A percentile compares a stretch with the other conserved stretches of the same genome.
Conservation (phyloP, 1,140 invertebrate genomes). For the Hetaerina americana region DNA sequence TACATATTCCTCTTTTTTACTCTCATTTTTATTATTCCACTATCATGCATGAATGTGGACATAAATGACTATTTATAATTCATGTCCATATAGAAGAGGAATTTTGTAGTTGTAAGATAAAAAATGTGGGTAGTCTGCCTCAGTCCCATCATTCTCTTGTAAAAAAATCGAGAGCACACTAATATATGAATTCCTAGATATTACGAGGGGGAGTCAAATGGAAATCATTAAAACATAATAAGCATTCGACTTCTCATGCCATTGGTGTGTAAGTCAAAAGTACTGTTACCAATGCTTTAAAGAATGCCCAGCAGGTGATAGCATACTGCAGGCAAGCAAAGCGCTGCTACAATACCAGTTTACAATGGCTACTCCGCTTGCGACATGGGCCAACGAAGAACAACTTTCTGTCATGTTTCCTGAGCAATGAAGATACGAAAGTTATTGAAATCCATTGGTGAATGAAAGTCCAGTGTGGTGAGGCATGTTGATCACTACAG, state of each 20-base stretch:
- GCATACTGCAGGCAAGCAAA: too few relatives aligned
- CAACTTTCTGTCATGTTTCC: conserved; percentile 7
- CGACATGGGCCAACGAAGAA: conserved; percentile 7
- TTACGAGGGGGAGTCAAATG: not conserved
- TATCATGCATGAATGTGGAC: too few relatives aligned
- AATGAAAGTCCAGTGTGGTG: conserved; percentile 9
- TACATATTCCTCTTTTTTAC: conserved; percentile 3
- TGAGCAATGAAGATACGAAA: conserved; percentile 7
- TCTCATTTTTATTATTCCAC: too few relatives aligned
- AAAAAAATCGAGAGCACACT: too few relatives aligned
- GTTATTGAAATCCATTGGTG: conserved; percentile 7
- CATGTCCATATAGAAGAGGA: too few relatives aligned
- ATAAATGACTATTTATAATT: too few relatives aligned
- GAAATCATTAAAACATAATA: not conserved
- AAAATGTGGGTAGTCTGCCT: too few relatives aligned
- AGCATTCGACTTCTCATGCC: not conserved
- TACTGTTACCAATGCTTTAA: not conserved
- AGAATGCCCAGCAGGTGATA: not conserved
- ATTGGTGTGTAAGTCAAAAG: not conserved
- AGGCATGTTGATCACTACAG: conserved; percentile 3
- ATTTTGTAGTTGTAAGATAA: too few relatives aligned
- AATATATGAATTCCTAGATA: too few relatives aligned
- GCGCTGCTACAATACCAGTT: not conserved
- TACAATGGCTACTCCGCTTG: conserved; percentile 3
- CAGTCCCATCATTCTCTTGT: too few relatives aligned